These are phyloP conservation scores for Paramormyrops hopkinsi DNA, from an alignment of 2,797 vertebrate species.

Conservation along the genomic window DNA sequence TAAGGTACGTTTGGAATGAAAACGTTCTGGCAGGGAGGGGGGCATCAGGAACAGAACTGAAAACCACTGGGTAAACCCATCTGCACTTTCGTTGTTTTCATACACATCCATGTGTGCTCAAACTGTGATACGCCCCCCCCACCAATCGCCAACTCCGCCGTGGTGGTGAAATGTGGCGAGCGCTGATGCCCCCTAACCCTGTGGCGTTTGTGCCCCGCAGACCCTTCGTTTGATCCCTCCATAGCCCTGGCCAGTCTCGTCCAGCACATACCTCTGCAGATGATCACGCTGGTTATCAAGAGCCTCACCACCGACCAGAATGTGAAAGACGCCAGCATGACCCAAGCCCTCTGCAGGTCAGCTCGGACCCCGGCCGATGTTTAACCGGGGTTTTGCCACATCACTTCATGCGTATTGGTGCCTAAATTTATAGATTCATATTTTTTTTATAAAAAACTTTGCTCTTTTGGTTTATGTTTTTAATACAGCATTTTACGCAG, in stretches of 20 bases:
- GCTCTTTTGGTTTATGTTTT: not conserved
- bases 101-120: not conserved
- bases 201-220: constrained; percentile 49
- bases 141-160: not conserved
- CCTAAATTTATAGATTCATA: not conserved
- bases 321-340: constrained; percentile 95
- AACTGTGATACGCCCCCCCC: not conserved
- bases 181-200: not conserved
- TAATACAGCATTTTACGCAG: not conserved
- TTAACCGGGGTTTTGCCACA: not conserved
- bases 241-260: constrained; percentile 92
- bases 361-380: not conserved
- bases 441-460: not conserved
- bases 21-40: not conserved
- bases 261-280: constrained; percentile 94
- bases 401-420: not conserved
- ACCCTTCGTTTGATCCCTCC: constrained; percentile 87
- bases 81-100: not conserved
- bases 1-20: not conserved
- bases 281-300: constrained; percentile 96
- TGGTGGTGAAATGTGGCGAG: not conserved
- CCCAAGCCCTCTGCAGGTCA: constrained; percentile 94
- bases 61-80: not conserved
- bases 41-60: not conserved
- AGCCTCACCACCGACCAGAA: constrained; percentile 97